phyloP scores from a whole-genome alignment of 2,113 vertebrate genomes.

The Phalacrocorax carbo region DNA sequence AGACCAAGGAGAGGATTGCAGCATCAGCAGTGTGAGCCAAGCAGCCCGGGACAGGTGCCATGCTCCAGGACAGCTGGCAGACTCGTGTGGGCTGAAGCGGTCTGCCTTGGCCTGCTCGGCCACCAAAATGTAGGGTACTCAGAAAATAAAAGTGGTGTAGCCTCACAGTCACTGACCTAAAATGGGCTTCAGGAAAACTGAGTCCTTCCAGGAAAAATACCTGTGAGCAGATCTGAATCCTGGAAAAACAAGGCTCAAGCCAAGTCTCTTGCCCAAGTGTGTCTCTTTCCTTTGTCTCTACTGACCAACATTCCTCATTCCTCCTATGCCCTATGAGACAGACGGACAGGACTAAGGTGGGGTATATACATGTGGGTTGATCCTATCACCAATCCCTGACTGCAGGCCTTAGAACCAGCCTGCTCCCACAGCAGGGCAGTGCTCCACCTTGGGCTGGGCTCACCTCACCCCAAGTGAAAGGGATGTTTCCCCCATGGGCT shows the following conservation, averaged over 20 bases:
- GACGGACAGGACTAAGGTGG: no score
- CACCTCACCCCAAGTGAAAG: neutral
- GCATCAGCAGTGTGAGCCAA: neutral
- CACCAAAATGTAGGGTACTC: accelerated
- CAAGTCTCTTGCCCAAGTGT: neutral
- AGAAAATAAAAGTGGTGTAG: neutral
- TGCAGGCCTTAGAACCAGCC: neutral
- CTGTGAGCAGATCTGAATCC: neutral
- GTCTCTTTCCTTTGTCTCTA: neutral
- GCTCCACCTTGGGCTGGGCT: neutral
- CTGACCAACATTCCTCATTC: neutral
- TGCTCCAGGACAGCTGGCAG: accelerated
- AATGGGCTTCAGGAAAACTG: neutral
- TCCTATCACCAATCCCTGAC: neutral
- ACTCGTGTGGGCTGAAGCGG: neutral
- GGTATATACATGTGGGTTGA: neutral
- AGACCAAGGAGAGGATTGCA: neutral
- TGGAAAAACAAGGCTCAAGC: neutral
- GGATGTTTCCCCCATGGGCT: neutral
- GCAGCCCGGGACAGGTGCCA: accelerated
- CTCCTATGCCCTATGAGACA: neutral
- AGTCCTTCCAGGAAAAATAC: neutral
- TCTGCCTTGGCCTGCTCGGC: neutral
- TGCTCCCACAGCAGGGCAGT: neutral
- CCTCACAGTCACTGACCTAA: neutral